Evolutionary conservation across 1,140 invertebrate species (phyloP).

Genomic region (Nasonia vitripennis): DNA sequence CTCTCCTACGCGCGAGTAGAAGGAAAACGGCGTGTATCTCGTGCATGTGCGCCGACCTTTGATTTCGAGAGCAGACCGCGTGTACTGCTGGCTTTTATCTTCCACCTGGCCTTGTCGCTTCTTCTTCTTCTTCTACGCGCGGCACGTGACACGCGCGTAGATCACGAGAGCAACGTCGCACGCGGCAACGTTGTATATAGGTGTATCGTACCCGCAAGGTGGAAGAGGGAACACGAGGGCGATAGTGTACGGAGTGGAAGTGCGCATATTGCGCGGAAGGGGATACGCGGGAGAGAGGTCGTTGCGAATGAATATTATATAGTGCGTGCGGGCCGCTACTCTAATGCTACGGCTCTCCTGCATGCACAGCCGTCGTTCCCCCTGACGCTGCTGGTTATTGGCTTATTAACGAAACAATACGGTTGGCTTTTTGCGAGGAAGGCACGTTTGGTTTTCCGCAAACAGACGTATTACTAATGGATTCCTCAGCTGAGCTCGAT

Average conservation of each 20-base stretch:
- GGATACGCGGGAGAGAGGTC: background rate
- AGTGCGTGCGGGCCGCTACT: too few species aligned
- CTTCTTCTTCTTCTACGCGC: background rate
- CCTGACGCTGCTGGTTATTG: background rate
- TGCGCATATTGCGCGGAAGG: background rate
- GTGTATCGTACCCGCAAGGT: background rate
- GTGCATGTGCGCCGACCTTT: background rate
- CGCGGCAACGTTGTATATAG: background rate
- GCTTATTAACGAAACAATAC: background rate
- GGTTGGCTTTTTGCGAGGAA: background rate
- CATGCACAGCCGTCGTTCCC: too few species aligned
- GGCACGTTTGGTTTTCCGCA: background rate
- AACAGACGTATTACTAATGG: background rate
- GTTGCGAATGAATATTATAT: background rate
- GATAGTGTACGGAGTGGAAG: background rate
- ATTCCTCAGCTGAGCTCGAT: background rate
- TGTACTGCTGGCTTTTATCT: slow-evolving; percentile 17
- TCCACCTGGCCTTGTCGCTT: slow-evolving; percentile 14
- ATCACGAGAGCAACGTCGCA: background rate
- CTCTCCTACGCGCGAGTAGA: background rate
- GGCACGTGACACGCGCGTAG: background rate
- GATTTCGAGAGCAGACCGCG: background rate
- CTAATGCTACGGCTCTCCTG: too few species aligned
- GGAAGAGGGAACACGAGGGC: background rate
- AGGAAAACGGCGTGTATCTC: background rate